A percentile compares a stretch with the other conserved stretches of the same genome.
These are phyloP conservation scores for Anisognathus igniventris DNA, from an alignment of 2,797 vertebrate species.

Conservation along the genomic window DNA sequence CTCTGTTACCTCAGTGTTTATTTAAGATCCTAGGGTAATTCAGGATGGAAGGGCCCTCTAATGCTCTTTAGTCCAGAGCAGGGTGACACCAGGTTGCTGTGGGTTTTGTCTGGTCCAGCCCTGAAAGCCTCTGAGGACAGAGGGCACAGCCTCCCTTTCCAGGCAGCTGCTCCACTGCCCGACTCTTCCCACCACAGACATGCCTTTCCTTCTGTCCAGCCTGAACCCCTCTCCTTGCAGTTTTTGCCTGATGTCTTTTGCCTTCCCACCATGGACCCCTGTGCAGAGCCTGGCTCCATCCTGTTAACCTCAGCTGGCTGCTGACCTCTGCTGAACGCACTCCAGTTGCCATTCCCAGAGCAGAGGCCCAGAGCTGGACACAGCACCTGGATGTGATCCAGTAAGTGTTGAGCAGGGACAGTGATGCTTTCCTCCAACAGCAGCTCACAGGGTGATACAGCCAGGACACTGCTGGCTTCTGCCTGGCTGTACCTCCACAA, in stretches of 20 bases:
- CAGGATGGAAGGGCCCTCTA: background rate
- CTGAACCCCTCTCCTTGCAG: background rate
- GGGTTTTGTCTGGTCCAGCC: background rate
- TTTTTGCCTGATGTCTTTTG: background rate
- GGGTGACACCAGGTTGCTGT: background rate
- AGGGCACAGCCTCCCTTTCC: background rate
- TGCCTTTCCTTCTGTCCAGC: background rate
- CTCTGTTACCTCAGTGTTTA: background rate
- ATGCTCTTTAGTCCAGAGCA: background rate
- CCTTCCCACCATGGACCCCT: background rate
- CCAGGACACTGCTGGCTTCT: background rate
- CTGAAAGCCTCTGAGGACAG: background rate
- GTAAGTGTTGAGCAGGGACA: background rate
- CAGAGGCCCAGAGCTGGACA: background rate
- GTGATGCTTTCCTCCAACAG: rapidly evolving
- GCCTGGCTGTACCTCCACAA: background rate
- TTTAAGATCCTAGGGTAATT: background rate
- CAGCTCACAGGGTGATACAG: background rate
- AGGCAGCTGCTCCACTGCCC: background rate
- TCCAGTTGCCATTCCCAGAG: background rate
- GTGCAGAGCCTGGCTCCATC: background rate
- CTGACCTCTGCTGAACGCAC: background rate
- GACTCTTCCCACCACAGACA: rapidly evolving
- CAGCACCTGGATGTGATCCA: background rate
- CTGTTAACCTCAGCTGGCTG: background rate